Evolutionary conservation across 1,140 invertebrate species (phyloP), one percentile per base, ranked within the genome.

Genomic region (Aphaenogaster rudis): DNA sequence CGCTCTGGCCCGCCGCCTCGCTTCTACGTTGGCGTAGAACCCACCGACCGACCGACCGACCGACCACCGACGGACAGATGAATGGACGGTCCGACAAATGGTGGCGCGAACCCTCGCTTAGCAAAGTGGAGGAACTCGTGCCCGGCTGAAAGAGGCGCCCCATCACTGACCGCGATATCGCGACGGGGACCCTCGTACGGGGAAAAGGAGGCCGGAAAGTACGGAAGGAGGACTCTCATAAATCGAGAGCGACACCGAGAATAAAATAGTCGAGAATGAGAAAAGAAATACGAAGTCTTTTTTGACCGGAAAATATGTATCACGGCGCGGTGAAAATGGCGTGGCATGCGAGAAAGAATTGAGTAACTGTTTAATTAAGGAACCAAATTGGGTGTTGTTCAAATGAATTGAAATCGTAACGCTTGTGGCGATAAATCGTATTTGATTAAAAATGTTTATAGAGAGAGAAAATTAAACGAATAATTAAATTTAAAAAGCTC

Each of bases 51-150:
- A 79, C 77, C 64, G 50, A 78, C 63, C 78, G 67, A 82, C 54
- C 80, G 52, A 86, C 76, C 74, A 80, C 59, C 74, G 52, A 78
- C 63, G 74, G 39, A 57, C 78, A 77, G 78, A 91, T 90, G 89
- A 91, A 90, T 91, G 90, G 89, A 88, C 84, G 77, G 64, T 79
- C 57, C 79, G 78, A 86, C 86, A 81, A 90, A 90, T 78, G 86
- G 66, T 66, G 80, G 86, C 45, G 66, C 59, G 72, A 50, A 76
- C 74, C 74, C 79, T 86, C 76, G 86, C 63, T 50, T 82, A 80
- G 64, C 78, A 87, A 81, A 90, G 66, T 69, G 67, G 69, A 72
- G 59, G 72, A 89, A 85, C 42, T 61, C 63, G 57, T 48, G 67
- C 28, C 39, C 52, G 45, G 39, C 48, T 80, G 33, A 81, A 86